Base-by-base conservation (phyloP, 2,113 vertebrate species). In the Scophthalmus maximus region DNA sequence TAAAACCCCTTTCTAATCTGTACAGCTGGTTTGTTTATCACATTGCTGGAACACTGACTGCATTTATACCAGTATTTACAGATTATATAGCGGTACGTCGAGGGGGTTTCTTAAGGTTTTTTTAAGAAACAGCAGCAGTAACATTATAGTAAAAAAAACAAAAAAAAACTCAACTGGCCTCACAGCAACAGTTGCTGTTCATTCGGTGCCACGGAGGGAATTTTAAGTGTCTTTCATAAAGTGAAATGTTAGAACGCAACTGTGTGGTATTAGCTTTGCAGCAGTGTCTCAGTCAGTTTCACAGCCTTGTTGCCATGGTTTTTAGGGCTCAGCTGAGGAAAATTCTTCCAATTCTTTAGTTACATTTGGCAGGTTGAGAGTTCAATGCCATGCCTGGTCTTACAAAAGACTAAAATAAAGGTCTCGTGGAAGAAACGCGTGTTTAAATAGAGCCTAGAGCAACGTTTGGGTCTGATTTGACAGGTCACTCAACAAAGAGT, bases 161-260 rank as follows among this genome's bases (percentile, higher is more conserved):
- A n/a, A n/a, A n/a, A n/a, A n/a, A n/a, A n/a, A n/a, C n/a, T n/a
- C n/a, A n/a, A n/a, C 11, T 5, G 2, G 18, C 42, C 75, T 61
- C 68, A 76, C 20, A 76, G 65, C 56, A 58, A 74, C n/a, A n/a
- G n/a, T n/a, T n/a, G n/a, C 61, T 0, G 29, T 40, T 79, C 65
- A 30, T 34, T 68, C 44, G 2, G 57, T 17, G 50, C 49, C 18
- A 40, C 60, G 12, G 32, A 57, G 83, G 74, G 81, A 82, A 73
- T 81, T 71, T 74, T 63, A 84, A 86, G 70, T 30, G 57, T 66
- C 59, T n/a, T n/a, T 76, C 69, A 50, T 78, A 76, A 86, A 82
- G 73, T 25, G 68, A 76, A 82, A 85, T 44, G 73, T 74, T 73
- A 60, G n/a, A 75, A 78, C 1, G 75, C 51, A 61, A 51, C 46